These are phyloP conservation scores for Galago senegalensis DNA, from an alignment of 2,797 vertebrate genomes.

Conservation along the genomic window DNA sequence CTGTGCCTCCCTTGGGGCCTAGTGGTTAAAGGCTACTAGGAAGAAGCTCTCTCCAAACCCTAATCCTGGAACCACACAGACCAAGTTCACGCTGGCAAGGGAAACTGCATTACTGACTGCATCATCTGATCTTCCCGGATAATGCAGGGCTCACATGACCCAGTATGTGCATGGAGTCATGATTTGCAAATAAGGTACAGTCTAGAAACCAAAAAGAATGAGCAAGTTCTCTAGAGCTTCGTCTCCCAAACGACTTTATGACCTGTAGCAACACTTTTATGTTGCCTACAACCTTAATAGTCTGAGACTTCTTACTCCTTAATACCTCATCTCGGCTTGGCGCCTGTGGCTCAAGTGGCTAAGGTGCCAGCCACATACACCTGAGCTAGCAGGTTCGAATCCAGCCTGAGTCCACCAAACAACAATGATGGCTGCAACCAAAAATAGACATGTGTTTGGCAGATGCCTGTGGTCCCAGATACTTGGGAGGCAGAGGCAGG, in stretches of 20 bases:
- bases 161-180: not conserved
- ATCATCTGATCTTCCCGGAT: not conserved
- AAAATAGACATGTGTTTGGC: too few species aligned
- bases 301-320: not conserved
- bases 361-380: too few species aligned
- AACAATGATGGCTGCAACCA: too few species aligned
- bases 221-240: not conserved
- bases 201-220: conserved; percentile 10
- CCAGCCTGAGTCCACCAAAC: too few species aligned
- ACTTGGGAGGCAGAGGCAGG: too few species aligned
- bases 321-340: not conserved
- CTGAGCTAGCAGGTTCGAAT: too few species aligned
- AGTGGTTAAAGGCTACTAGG: not conserved
- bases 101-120: not conserved
- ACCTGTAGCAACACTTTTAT: not conserved
- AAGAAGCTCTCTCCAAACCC: not conserved
- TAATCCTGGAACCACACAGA: not conserved
- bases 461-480: too few species aligned
- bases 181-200: not conserved
- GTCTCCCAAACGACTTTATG: not conserved
- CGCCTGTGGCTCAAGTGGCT: too few species aligned
- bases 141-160: not conserved
- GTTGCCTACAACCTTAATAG: not conserved
- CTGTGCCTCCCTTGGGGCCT: conserved; percentile 95
- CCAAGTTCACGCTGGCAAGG: not conserved